Evolutionary conservation across 2,888 invertebrate genomes (phyloP), one percentile per base, ranked within the genome.

Genomic region (Cephonodes hylas): DNA sequence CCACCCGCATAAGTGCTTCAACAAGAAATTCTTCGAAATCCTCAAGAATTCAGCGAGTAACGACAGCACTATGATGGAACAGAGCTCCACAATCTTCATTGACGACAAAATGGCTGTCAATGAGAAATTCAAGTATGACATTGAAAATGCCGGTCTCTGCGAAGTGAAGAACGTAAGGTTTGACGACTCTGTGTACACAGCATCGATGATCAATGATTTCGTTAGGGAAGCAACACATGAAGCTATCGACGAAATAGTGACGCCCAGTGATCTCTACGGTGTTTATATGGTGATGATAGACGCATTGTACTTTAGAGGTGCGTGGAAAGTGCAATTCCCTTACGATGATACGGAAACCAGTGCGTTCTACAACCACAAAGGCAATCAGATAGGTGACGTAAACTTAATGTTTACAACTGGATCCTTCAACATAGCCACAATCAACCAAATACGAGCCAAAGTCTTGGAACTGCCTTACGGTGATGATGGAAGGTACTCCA

Each of bases 401-500:
- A 84, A 84, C n/a, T 67, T 87, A 0, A 91, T 91, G 91, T 81
- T 72, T 18, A 62, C 76, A 0, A 68, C 64, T 5, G 76, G 70
- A 3, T 10, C 59, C 0, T 87, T 85, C 34, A 81, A 86, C 3
- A 13, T 75, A 0, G 72, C 75, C 2, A 7, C 15, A 0, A 44
- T 89, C 0, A 60, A 71, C 0, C 68, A 68, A 38, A 71, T 92
- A 8, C 63, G 79, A 2, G 84, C 89, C 0, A 68, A 63, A 18
- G 83, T 91, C 0, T 34, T 91, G 3, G 89, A 92, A 65, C 63
- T 92, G 5, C 89, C 89, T 0, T 92, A 89, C 42, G 88, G 85
- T 0, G 67, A 79, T 0, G 76, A 73, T 0, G 73, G 73, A 10
- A 89, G 93, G 61, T 93, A 93, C 63, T 94, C 94, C 0, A 95